Evolutionary conservation across 2,797 vertebrate genomes (phyloP).

Genomic region (Otolemur crassicaudatus): DNA sequence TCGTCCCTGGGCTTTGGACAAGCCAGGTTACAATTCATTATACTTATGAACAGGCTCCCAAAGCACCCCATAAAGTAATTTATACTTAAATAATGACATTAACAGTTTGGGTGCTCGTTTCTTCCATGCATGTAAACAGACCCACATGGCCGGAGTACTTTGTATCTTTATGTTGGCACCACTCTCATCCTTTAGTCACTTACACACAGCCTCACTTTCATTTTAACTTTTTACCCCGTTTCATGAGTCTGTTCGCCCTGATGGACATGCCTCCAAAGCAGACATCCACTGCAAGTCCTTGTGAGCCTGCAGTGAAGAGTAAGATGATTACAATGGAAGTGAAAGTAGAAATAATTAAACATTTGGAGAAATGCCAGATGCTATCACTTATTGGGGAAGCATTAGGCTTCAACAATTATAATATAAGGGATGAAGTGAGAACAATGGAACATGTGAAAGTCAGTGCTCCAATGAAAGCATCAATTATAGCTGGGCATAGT

Average conservation of each 20-base stretch:
- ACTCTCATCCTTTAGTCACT: not conserved
- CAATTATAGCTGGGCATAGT: too few relatives aligned
- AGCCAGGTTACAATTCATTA: not conserved
- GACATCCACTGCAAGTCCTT: not conserved
- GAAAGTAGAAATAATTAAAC: not conserved
- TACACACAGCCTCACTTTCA: not conserved
- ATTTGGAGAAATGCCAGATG: not conserved
- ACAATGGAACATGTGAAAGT: not conserved
- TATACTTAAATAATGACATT: not conserved
- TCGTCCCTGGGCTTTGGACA: not conserved
- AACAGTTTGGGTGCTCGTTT: not conserved
- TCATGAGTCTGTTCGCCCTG: not conserved
- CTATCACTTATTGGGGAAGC: not conserved
- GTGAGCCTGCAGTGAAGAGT: not conserved
- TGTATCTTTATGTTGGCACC: not conserved
- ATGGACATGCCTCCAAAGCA: not conserved
- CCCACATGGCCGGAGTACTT: not conserved
- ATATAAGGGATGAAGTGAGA: not conserved
- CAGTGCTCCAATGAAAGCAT: not conserved
- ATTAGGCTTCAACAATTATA: not conserved
- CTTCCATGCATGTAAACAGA: not conserved
- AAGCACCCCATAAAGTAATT: not conserved
- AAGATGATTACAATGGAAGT: not conserved
- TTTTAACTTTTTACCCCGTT: not conserved
- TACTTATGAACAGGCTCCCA: not conserved